A percentile compares a stretch with the other conserved stretches of the same genome.
Conservation (phyloP, 2,888 invertebrate species). For the Nebria brevicollis region DNA sequence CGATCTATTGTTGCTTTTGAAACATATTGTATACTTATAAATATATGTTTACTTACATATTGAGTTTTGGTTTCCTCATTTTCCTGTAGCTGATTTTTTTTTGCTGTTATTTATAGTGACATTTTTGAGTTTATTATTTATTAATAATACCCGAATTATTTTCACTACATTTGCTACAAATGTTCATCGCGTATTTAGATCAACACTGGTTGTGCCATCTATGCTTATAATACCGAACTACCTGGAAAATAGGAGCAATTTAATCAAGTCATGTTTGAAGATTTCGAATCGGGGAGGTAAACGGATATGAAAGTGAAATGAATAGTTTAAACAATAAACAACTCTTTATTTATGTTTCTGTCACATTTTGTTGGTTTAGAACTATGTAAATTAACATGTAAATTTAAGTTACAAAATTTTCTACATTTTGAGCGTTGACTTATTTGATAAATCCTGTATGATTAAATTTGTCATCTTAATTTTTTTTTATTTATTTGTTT, state of each 20-base stretch:
- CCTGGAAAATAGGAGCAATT: neutral
- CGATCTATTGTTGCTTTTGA: too few species aligned
- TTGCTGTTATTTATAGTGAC: too few species aligned
- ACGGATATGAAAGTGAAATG: neutral
- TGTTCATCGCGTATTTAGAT: too few species aligned
- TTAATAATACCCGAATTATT: too few species aligned
- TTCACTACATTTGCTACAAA: too few species aligned
- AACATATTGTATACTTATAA: too few species aligned
- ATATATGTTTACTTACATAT: too few species aligned
- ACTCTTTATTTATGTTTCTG: slow-evolving; percentile 43
- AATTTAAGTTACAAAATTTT: slow-evolving; percentile 25
- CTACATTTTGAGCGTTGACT: slow-evolving; percentile 42
- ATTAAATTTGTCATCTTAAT: neutral
- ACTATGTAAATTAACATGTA: slow-evolving; percentile 26
- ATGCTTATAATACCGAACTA: neutral
- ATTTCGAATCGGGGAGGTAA: neutral
- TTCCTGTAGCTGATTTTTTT: too few species aligned
- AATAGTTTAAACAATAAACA: slow-evolving; percentile 42
- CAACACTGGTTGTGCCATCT: slow-evolving; percentile 19
- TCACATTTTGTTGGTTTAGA: slow-evolving; percentile 43
- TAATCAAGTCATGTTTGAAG: neutral
- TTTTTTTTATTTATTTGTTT: neutral
- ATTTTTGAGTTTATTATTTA: too few species aligned
- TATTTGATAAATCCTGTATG: slow-evolving; percentile 27
- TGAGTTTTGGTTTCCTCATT: too few species aligned